Evolutionary conservation across 2,113 vertebrate species (phyloP), one percentile per base, ranked within the genome.

Genomic region (Patagioenas fasciata): DNA sequence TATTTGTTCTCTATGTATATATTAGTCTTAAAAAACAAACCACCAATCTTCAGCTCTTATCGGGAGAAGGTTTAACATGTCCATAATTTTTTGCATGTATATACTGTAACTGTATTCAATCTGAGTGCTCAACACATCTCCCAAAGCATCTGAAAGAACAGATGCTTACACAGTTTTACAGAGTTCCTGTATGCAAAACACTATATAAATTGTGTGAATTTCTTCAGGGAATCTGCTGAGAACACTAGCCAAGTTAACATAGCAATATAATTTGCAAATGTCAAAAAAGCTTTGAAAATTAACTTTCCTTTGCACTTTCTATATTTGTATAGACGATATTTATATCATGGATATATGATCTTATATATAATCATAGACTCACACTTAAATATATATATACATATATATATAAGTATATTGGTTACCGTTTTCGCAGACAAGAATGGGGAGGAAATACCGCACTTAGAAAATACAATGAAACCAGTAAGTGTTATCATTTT

Each of bases 141-240:
- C 40, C 82, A 81, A 91, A 87, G n/a, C 81, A 86, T 87, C 80
- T 85, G 65, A 62, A 82, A 38, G 62, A 95, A 82, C 89, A 93
- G 89, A 93, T 25, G 25, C 65, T 53, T 67, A 88, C 51, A 53
- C 84, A 75, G 92, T 91, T 95, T 92, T 87, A 91, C 69, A 72
- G 84, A 91, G 31, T 60, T 84, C 15, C 32, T 93, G 44, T 62
- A 70, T 69, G 36, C 57, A 89, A 95, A 95, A 86, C 77, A 77
- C 73, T 71, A 56, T 29, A 75, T 66, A 95, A 94, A 85, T 61
- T n/a, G 9, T 62, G 48, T 21, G 23, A 79, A 57, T 88, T 73
- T 67, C 48, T 75, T 81, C 28, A 64, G 2, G 0, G 34, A 73
- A 74, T 84, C 65, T 89, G 48, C 20, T 53, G 38, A 78, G 65